Base-by-base conservation (phyloP, 2,888 invertebrate species). In the Malacosoma neustria region DNA sequence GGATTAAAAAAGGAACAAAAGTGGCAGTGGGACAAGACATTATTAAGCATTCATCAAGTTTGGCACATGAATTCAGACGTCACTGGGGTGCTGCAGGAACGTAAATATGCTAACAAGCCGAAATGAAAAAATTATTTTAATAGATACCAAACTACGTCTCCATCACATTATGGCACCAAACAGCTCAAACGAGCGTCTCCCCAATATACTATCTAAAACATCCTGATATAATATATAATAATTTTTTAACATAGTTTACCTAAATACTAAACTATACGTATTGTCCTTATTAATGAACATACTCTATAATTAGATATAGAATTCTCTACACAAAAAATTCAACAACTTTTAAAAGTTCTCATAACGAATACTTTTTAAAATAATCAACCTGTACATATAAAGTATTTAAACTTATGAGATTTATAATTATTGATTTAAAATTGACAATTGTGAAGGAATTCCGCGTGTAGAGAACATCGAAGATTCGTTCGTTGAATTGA, bases 131-230 rank as follows among this genome's bases (percentile, higher is more conserved):
- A 39, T 38, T 35, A 43, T 51, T 46, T 46, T 54, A 62, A 64
- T 63, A 65, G 43, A 54, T 59, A 49, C 69, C 70, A 76, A 77
- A 61, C 67, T 75, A 77, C 60, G 57, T 62, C 29, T 37, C 33
- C 29, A 32, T 31, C 36, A 52, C 63, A 53, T 58, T 72, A 73
- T 73, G 74, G 73, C 73, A 73, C 73, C 71, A 67, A 59, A 43
- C 48, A 49, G 55, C 61, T 52, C 49, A 36, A 38, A 6, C 32
- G 52, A 54, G 56, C 50, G 22, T 22, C 22, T 47, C 51, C 49
- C 37, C 42, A 42, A 44, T 46, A 47, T 49, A 45, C 42, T 37
- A 7, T 33, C 31, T n/a, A n/a, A 45, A 46, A 45, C 38, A 45
- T 45, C 3, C 22, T 22, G 22, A 22, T 22, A 22, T 22, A 22